These are phyloP conservation scores for Grammomys surdaster DNA, from an alignment of 2,113 vertebrate species.

Conservation along the genomic window DNA sequence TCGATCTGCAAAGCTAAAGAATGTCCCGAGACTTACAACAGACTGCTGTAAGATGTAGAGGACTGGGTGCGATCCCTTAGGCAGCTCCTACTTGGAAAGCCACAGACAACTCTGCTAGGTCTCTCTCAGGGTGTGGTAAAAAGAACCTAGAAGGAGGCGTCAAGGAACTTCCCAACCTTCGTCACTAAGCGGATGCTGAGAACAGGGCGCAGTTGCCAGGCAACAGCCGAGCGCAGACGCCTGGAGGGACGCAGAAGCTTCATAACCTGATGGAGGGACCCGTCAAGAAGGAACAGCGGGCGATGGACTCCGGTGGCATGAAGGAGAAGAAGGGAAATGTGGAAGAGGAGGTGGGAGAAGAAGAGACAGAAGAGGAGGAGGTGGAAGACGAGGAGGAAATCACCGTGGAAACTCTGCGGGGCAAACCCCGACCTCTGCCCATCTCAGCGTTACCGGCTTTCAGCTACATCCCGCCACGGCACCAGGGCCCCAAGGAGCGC, in stretches of 20 bases:
- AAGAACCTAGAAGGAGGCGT: too few relatives aligned
- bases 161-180: background rate
- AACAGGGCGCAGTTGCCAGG: conserved; percentile 58
- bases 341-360: background rate
- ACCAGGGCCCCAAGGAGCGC: conserved; percentile 79
- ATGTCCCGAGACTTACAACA: background rate
- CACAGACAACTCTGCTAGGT: background rate
- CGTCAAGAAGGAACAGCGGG: background rate
- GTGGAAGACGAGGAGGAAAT: conserved; percentile 28
- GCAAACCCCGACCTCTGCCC: conserved; percentile 12
- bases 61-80: background rate
- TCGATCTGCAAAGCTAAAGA: too few relatives aligned
- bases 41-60: accelerated
- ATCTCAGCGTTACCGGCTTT: conserved; percentile 76
- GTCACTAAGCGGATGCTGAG: accelerated
- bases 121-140: background rate
- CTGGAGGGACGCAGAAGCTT: background rate
- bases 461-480: conserved; percentile 79
- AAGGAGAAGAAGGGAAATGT: background rate
- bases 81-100: background rate
- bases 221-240: background rate
- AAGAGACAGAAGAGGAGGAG: background rate
- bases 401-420: background rate
- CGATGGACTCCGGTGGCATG: background rate
- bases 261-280: background rate